phyloP scores from a whole-genome alignment of 2,888 invertebrate species.

The Pocota personata region DNA sequence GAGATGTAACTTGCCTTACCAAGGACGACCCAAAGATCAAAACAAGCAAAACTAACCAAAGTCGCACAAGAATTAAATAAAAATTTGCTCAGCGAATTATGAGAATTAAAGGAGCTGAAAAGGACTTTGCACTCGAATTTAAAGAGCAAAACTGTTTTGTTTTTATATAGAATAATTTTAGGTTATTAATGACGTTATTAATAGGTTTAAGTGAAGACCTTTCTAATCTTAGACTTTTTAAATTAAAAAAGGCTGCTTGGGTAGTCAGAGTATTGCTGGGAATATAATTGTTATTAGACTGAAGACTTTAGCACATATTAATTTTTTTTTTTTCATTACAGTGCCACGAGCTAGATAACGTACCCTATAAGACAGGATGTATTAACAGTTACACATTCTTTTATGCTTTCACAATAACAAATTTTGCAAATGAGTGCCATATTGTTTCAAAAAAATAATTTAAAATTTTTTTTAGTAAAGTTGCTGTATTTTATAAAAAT shows the following conservation, averaged over 20 bases:
- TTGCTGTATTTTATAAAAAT: too few species aligned
- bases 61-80: constrained; percentile 18
- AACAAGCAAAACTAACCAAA: constrained; percentile 9
- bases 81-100: constrained; percentile 36
- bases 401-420: too few species aligned
- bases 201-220: constrained; percentile 55
- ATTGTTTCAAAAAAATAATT: too few species aligned
- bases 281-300: not conserved
- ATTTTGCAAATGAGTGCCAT: too few species aligned
- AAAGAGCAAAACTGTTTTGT: constrained; percentile 49
- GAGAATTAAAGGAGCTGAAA: not conserved
- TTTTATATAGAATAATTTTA: constrained; percentile 55
- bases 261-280: not conserved
- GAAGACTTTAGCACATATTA: not conserved
- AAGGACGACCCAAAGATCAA: constrained; percentile 47
- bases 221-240: constrained; percentile 54
- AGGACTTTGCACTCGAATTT: constrained; percentile 1
- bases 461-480: too few species aligned
- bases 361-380: too few species aligned
- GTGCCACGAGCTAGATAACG: too few species aligned
- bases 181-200: constrained; percentile 51
- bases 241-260: constrained; percentile 5
- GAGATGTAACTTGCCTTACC: constrained; percentile 63
- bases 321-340: too few species aligned
- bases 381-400: too few species aligned